Percentiles rank a stretch among this genome's conserved stretches.
These are phyloP conservation scores for Festucalex cinctus DNA, from an alignment of 2,113 vertebrate species.

Conservation along the genomic window DNA sequence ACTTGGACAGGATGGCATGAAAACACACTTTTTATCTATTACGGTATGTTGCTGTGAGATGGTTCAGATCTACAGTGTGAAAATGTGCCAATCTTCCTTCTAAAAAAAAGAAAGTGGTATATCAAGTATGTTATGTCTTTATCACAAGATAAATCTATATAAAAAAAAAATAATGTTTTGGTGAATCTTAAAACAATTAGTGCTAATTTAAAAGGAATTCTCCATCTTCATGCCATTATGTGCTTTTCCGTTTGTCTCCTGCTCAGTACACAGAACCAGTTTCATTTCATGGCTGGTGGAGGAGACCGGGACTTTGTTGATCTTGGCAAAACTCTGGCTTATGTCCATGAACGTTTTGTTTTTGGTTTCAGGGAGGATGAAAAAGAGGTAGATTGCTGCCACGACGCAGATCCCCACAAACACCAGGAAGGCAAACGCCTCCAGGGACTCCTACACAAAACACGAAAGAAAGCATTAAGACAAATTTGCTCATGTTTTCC, in stretches of 20 bases:
- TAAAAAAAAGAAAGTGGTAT: background rate
- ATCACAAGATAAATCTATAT: background rate
- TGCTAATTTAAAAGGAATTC: slow-evolving; percentile 53
- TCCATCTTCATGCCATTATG: slow-evolving; percentile 52
- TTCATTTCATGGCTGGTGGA: slow-evolving; percentile 66
- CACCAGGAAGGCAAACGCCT: slow-evolving; percentile 85
- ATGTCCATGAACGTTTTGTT: slow-evolving; percentile 90
- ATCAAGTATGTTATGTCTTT: background rate
- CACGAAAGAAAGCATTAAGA: slow-evolving; percentile 8
- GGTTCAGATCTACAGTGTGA: too few relatives aligned
- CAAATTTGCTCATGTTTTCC: background rate
- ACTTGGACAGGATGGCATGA: background rate
- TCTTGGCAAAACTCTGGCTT: slow-evolving; percentile 84
- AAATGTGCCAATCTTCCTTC: background rate
- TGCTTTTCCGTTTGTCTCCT: slow-evolving; percentile 30
- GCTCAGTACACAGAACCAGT: slow-evolving; percentile 53
- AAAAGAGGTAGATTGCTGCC: slow-evolving; percentile 78
- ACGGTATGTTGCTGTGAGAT: too few relatives aligned
- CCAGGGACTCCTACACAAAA: slow-evolving; percentile 74
- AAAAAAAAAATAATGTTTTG: background rate
- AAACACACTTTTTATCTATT: too few relatives aligned
- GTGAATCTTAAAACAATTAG: background rate
- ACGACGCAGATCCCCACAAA: slow-evolving; percentile 79
- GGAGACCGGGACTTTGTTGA: slow-evolving; percentile 72
- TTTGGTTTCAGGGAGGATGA: slow-evolving; percentile 93